These are phyloP conservation scores for Heterodera filipjevi DNA, from an alignment of 2,888 invertebrate genomes.

Conservation along the genomic window DNA sequence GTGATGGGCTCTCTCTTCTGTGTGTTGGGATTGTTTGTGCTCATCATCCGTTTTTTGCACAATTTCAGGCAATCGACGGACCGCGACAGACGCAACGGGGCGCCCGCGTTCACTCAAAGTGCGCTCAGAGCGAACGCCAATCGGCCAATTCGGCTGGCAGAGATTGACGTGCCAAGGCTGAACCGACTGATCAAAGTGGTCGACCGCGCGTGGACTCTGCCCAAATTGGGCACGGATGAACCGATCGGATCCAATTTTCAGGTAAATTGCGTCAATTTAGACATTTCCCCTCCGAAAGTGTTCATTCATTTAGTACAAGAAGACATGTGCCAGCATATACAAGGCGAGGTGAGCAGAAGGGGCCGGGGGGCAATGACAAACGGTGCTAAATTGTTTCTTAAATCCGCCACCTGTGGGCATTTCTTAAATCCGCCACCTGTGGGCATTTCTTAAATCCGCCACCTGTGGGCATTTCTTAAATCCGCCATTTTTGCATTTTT, in stretches of 20 bases:
- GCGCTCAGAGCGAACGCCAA: slow-evolving; percentile 19
- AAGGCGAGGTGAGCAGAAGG: slow-evolving; percentile 49
- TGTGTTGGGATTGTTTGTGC: not conserved
- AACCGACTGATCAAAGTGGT: slow-evolving; percentile 54
- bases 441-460: no score
- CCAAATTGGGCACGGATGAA: slow-evolving; percentile 54
- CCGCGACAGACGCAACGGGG: not conserved
- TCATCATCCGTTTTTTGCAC: not conserved
- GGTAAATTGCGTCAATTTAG: slow-evolving; percentile 41
- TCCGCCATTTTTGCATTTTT: no score
- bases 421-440: no score
- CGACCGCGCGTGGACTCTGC: slow-evolving; percentile 62
- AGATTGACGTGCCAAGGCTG: slow-evolving; percentile 54
- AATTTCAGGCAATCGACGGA: slow-evolving; percentile 35
- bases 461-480: no score
- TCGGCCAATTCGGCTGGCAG: slow-evolving; percentile 48
- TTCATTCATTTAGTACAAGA: slow-evolving; percentile 53
- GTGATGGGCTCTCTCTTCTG: not conserved
- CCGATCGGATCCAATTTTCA: slow-evolving; percentile 63
- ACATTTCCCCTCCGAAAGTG: not conserved
- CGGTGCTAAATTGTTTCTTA: no score
- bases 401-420: no score
- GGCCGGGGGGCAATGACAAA: not conserved
- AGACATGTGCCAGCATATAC: slow-evolving; percentile 63
- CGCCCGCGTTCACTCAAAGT: slow-evolving; percentile 16